phyloP scores from a whole-genome alignment of 2,888 invertebrate species.

The Cosmopolites sordidus region DNA sequence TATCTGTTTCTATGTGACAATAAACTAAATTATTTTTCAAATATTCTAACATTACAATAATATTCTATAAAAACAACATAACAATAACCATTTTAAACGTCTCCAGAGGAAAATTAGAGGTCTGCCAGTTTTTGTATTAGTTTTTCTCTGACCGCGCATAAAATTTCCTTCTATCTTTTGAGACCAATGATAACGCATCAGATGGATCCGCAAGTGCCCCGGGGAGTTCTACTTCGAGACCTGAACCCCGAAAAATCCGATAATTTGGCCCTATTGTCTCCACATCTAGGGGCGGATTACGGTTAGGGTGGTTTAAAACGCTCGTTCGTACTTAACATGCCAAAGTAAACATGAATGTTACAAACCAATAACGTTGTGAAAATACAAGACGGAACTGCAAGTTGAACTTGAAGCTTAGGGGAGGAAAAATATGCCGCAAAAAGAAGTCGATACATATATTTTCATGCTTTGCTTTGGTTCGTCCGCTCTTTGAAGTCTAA shows the following conservation, averaged over 20 bases:
- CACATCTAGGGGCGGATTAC: slow-evolving; percentile 18
- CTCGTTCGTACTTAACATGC: slow-evolving; percentile 26
- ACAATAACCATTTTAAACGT: neutral
- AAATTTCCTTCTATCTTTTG: slow-evolving; percentile 23
- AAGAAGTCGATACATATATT: too few species aligned
- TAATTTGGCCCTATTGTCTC: slow-evolving; percentile 26
- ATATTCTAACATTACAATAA: too few species aligned
- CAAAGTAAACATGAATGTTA: slow-evolving; percentile 29
- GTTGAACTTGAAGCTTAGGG: slow-evolving; percentile 7
- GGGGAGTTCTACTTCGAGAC: slow-evolving; percentile 15
- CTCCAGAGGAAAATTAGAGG: slow-evolving; percentile 3
- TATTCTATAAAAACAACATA: too few species aligned
- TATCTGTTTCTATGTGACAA: too few species aligned
- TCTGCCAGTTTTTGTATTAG: slow-evolving; percentile 7
- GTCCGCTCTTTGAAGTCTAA: too few species aligned
- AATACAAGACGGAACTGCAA: slow-evolving; percentile 20
- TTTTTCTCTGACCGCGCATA: slow-evolving; percentile 11
- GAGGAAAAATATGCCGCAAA: slow-evolving; percentile 1
- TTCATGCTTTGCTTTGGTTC: too few species aligned
- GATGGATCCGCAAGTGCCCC: slow-evolving; percentile 18
- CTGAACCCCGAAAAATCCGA: slow-evolving; percentile 20
- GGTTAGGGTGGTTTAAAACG: slow-evolving; percentile 22
- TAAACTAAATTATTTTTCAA: too few species aligned
- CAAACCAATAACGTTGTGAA: slow-evolving; percentile 28
- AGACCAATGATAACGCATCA: slow-evolving; percentile 22